Conservation (phyloP, 2,113 vertebrate species). For the Hemiscyllium ocellatum region DNA sequence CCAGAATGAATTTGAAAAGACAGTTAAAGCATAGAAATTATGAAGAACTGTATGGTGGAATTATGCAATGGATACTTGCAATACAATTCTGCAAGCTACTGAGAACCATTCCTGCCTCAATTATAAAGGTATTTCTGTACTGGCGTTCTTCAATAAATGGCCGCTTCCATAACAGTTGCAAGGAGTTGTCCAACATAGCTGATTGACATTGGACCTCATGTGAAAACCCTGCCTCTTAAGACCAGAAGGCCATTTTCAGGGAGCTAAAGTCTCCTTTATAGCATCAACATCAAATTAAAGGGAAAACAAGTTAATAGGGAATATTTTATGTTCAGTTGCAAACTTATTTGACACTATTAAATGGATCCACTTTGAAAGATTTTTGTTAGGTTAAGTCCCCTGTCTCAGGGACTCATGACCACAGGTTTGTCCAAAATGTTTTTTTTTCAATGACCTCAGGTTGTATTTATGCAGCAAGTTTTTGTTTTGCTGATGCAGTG, state of each 20-base stretch:
- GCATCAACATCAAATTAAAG: not conserved
- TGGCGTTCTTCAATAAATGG: not conserved
- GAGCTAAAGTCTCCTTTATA: not conserved
- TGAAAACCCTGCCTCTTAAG: not conserved
- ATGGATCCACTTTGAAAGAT: not conserved
- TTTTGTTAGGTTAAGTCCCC: not conserved
- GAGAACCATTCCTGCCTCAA: not conserved
- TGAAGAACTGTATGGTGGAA: too few species aligned
- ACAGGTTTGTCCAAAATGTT: not conserved
- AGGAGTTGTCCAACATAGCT: not conserved
- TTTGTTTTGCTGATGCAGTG: not conserved
- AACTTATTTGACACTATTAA: not conserved
- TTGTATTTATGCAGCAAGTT: not conserved
- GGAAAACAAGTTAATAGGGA: not conserved
- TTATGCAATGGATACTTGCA: not conserved
- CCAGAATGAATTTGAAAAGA: too few species aligned
- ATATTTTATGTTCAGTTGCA: not conserved
- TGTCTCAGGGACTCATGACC: not conserved
- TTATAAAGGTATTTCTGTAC: too few species aligned
- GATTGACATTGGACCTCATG: not conserved
- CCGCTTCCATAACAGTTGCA: not conserved
- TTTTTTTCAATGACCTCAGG: not conserved
- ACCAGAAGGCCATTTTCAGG: not conserved
- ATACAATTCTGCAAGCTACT: not conserved
- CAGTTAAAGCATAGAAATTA: too few species aligned